Evolutionary conservation across 2,113 vertebrate genomes (phyloP).

Genomic region (Megaleporinus macrocephalus): DNA sequence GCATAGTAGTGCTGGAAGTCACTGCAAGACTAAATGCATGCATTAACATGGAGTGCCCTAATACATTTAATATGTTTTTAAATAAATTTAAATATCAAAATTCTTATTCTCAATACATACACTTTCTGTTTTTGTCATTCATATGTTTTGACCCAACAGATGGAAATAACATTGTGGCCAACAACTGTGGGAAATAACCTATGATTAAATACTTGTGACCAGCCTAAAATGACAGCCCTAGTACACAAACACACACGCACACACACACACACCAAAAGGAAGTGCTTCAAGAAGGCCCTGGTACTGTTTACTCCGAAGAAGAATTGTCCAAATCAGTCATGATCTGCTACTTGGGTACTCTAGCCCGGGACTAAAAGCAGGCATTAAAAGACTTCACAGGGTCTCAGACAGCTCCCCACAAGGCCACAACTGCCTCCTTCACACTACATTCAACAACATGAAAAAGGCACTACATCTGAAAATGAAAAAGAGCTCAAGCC

Average conservation of each 20-base stretch:
- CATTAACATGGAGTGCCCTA: too few species aligned
- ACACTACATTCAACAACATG: neutral
- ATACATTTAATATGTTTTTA: too few species aligned
- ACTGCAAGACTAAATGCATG: too few species aligned
- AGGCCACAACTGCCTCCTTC: slow-evolving; percentile 1
- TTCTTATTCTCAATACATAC: too few species aligned
- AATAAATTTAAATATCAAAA: too few species aligned
- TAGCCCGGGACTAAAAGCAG: neutral
- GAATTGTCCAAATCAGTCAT: neutral
- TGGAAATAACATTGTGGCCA: too few species aligned
- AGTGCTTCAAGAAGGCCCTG: neutral
- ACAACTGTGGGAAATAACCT: too few species aligned
- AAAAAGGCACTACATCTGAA: neutral
- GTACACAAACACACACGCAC: neutral
- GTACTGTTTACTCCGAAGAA: neutral
- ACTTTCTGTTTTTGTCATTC: too few species aligned
- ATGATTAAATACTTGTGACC: too few species aligned
- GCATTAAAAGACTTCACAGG: neutral
- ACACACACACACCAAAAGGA: neutral
- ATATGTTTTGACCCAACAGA: too few species aligned
- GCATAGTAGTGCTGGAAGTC: too few species aligned
- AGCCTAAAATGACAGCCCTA: neutral
- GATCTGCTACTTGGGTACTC: neutral
- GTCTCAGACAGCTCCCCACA: neutral
- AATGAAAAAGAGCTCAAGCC: neutral